Base-by-base conservation (phyloP, 1,140 invertebrate genomes). In the Cotesia chilonis region DNA sequence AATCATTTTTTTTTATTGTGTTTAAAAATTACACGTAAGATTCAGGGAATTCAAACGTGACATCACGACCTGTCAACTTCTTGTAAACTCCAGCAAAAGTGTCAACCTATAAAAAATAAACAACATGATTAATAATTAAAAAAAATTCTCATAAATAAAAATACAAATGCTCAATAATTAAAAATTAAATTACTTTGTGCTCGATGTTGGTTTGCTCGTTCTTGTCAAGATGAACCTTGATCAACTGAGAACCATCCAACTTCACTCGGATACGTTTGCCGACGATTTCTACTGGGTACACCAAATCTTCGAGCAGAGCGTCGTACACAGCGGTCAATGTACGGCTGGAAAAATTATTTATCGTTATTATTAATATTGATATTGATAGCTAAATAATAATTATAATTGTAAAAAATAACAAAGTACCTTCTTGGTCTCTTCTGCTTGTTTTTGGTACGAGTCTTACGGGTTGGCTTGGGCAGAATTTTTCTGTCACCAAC, bases 171-270 rank as follows among this genome's bases (percentile, higher is more conserved):
- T 70, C 59, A 51, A 51, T 60, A 10, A 63, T 54, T 37, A 17
- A 52, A 65, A 68, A 9, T 66, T 70, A 55, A 82, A 78, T 85
- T 90, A 98, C 96, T 92, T 99, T 99, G 85, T 99, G 98, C 90
- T 99, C 98, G 88, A 99, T 98, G 80, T 97, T 99, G 68, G 97
- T 99, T 88, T 98, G 97, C 85, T 99, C 97, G 85, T 93, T 96
- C 88, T 98, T 99, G 87, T 99, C 98, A 75, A 99, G 89, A 88
- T 99, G 98, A 78, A 99, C 97, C 90, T 99, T 99, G 79, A 98
- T 97, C 35, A 99, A 88, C 78, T 97, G 93, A 54, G 95, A 95
- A 41, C 98, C 98, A 87, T 99, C 98, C 66, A 99, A 88, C 85
- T 96, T 97, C 59, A 99, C 92, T 79, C 98, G 91, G 80, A 98